Percentiles rank a stretch among this genome's conserved stretches.
These are phyloP conservation scores for Ornithoptera alexandrae DNA, from an alignment of 2,888 invertebrate genomes.

Conservation along the genomic window DNA sequence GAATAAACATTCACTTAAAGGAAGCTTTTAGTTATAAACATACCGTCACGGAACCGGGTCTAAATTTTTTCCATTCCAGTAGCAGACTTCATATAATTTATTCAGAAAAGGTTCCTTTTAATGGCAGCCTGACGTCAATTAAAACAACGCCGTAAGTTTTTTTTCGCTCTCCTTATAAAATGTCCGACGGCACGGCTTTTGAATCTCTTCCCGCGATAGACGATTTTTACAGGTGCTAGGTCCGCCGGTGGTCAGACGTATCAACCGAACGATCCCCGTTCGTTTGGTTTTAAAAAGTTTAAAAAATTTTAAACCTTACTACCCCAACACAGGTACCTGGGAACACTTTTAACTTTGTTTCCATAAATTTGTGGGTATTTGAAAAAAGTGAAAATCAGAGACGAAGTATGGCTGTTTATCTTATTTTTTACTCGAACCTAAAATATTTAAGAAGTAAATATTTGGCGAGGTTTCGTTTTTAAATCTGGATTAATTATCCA, in stretches of 20 bases:
- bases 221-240: slow-evolving; percentile 72
- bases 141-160: slow-evolving; percentile 65
- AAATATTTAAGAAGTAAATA: background rate
- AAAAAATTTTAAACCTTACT: slow-evolving; percentile 43
- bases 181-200: slow-evolving; percentile 62
- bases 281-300: slow-evolving; percentile 19
- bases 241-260: slow-evolving; percentile 65
- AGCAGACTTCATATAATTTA: slow-evolving; percentile 66
- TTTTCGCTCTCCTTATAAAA: slow-evolving; percentile 58
- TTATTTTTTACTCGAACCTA: background rate
- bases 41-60: slow-evolving; percentile 56
- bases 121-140: slow-evolving; percentile 67
- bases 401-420: no score
- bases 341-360: no score
- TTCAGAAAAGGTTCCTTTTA: slow-evolving; percentile 59
- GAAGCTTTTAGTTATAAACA: slow-evolving; percentile 71
- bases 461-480: background rate
- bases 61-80: slow-evolving; percentile 67
- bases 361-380: no score
- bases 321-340: no score
- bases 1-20: slow-evolving; percentile 30
- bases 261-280: slow-evolving; percentile 46
- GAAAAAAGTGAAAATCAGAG: no score
- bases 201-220: slow-evolving; percentile 73
- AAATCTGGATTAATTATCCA: slow-evolving; percentile 2